Conservation (phyloP, 1,140 invertebrate genomes). For the Drosophila chauvacae region DNA sequence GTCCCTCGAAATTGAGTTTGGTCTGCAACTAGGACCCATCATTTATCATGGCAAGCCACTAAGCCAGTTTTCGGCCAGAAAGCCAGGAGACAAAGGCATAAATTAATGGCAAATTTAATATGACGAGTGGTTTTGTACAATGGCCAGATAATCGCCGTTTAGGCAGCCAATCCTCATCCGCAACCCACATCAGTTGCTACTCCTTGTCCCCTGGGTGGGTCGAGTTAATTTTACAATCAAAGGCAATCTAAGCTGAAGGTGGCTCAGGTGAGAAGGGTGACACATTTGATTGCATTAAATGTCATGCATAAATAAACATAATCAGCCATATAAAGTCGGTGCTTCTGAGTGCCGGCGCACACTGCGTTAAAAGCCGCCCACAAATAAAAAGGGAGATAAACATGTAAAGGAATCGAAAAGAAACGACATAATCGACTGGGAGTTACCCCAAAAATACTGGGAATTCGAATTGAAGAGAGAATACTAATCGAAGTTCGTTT, state of each 20-base stretch:
- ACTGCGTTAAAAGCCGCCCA: conserved; percentile 40
- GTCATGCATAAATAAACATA: conserved; percentile 79
- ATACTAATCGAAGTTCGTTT: neutral
- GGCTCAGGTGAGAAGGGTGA: conserved; percentile 10
- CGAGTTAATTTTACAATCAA: conserved; percentile 72
- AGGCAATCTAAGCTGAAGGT: conserved; percentile 36
- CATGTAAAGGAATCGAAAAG: conserved; percentile 1
- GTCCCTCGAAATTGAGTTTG: conserved; percentile 28
- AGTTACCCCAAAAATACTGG: neutral
- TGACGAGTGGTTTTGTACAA: conserved; percentile 52
- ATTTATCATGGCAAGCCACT: conserved; percentile 59
- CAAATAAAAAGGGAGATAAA: conserved; percentile 23
- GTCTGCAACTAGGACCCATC: conserved; percentile 28
- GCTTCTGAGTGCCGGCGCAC: conserved; percentile 29
- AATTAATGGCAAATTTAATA: conserved; percentile 74
- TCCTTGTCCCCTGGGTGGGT: conserved; percentile 28
- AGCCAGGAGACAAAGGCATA: conserved; percentile 46
- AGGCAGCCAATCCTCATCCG: conserved; percentile 25
- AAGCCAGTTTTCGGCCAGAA: conserved; percentile 40
- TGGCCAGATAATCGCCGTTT: conserved; percentile 63
- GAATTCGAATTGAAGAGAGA: neutral
- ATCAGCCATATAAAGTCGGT: conserved; percentile 55
- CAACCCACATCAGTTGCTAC: neutral
- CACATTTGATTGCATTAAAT: conserved; percentile 77
- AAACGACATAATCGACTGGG: conserved; percentile 3